Percentiles rank a stretch among this genome's conserved stretches.
These are phyloP conservation scores for Chironomus tentans DNA, from an alignment of 2,888 invertebrate genomes.

Conservation along the genomic window DNA sequence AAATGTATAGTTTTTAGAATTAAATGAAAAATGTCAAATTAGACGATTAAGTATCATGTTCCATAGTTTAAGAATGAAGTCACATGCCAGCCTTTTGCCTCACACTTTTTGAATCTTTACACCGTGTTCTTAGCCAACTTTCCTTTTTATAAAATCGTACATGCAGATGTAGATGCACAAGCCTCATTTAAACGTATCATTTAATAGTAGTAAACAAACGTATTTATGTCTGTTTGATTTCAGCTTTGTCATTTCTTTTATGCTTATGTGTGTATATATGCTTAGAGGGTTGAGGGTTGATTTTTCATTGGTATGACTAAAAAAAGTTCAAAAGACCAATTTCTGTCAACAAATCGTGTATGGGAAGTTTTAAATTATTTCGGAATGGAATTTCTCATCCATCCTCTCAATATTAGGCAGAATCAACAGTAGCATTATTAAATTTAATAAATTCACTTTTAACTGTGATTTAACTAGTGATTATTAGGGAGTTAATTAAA, in stretches of 20 bases:
- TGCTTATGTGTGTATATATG: too few relatives aligned
- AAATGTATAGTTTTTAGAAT: neutral
- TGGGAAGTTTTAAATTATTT: too few relatives aligned
- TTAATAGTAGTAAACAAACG: slow-evolving; percentile 21
- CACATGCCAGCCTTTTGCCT: neutral
- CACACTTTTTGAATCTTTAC: neutral
- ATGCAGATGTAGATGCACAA: neutral
- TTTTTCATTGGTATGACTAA: too few relatives aligned
- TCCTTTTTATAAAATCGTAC: neutral
- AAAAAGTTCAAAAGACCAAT: too few relatives aligned
- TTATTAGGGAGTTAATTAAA: slow-evolving; percentile 29
- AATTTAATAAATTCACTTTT: slow-evolving; percentile 25
- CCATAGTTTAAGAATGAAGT: slow-evolving; percentile 1
- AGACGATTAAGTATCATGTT: neutral
- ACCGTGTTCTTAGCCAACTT: neutral
- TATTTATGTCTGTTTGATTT: slow-evolving; percentile 23
- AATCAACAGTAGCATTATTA: slow-evolving; percentile 9
- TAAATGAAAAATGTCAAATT: neutral
- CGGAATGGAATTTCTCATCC: too few relatives aligned
- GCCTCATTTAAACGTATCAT: neutral
- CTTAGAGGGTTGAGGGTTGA: too few relatives aligned
- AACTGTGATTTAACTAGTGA: slow-evolving; percentile 28
- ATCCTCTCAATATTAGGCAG: neutral
- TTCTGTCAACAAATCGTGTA: too few relatives aligned
- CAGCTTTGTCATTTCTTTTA: neutral